A percentile compares a stretch with the other conserved stretches of the same genome.
phyloP scores from a whole-genome alignment of 1,140 invertebrate genomes.

The Himalopsyche phryganea region DNA sequence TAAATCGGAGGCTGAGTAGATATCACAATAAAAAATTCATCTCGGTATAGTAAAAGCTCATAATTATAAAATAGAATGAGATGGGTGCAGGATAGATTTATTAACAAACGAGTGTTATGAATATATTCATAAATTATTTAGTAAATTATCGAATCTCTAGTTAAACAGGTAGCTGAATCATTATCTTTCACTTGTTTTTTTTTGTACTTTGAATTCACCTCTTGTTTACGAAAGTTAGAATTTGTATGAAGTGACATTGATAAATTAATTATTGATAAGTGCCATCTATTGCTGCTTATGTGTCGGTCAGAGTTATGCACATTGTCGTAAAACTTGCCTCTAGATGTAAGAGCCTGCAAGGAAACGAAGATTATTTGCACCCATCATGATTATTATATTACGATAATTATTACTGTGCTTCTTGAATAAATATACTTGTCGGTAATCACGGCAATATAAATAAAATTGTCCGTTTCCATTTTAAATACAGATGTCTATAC shows the following conservation, averaged over 20 bases:
- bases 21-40: not conserved
- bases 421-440: not conserved
- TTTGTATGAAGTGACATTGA: not conserved
- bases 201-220: not conserved
- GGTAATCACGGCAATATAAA: not conserved
- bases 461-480: slow-evolving; percentile 4
- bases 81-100: not conserved
- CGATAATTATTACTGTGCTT: not conserved
- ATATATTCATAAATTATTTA: not conserved
- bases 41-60: not conserved
- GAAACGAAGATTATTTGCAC: not conserved
- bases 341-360: not conserved
- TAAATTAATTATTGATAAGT: not conserved
- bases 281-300: slow-evolving; percentile 3
- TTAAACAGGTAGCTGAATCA: too few relatives aligned
- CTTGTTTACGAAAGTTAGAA: not conserved
- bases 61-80: not conserved
- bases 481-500: slow-evolving; percentile 16
- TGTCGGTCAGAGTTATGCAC: not conserved
- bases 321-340: not conserved
- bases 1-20: too few relatives aligned
- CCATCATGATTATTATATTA: slow-evolving; percentile 4
- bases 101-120: not conserved
- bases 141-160: too few relatives aligned
- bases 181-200: too few relatives aligned